These are phyloP conservation scores for Petrocephalus sullivani DNA, from an alignment of 2,797 vertebrate species.

Conservation along the genomic window DNA sequence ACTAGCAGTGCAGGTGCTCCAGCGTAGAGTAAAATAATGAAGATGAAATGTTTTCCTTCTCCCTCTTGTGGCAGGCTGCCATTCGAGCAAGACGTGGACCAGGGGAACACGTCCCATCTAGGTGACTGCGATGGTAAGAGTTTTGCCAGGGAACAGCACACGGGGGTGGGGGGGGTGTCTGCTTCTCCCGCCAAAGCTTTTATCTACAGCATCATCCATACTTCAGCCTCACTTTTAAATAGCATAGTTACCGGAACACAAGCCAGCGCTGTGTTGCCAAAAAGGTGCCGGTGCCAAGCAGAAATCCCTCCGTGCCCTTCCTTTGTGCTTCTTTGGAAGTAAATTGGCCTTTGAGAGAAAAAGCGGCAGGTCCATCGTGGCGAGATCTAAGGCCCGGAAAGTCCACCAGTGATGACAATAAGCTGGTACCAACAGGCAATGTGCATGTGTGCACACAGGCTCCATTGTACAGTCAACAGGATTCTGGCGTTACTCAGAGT, in stretches of 20 bases:
- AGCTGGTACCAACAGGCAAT: not conserved
- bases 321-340: not conserved
- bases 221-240: constrained; percentile 36
- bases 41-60: not conserved
- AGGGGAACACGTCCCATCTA: constrained; percentile 78
- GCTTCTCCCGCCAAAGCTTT: not conserved
- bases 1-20: not conserved
- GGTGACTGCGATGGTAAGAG: constrained; percentile 88
- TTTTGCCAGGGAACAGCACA: not conserved
- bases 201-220: not conserved
- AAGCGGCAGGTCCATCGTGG: not conserved
- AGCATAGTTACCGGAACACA: not conserved
- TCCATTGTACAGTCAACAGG: not conserved
- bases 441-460: not conserved
- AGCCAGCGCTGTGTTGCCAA: not conserved
- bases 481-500: not conserved
- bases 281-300: not conserved
- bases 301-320: not conserved
- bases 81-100: constrained; percentile 85
- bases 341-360: not conserved
- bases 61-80: constrained; percentile 58
- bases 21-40: not conserved
- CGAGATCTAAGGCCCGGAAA: not conserved
- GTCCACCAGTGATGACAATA: not conserved
- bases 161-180: not conserved